phyloP scores from a whole-genome alignment of 92 coral and sea anemone species.

The Muricea muricata region DNA sequence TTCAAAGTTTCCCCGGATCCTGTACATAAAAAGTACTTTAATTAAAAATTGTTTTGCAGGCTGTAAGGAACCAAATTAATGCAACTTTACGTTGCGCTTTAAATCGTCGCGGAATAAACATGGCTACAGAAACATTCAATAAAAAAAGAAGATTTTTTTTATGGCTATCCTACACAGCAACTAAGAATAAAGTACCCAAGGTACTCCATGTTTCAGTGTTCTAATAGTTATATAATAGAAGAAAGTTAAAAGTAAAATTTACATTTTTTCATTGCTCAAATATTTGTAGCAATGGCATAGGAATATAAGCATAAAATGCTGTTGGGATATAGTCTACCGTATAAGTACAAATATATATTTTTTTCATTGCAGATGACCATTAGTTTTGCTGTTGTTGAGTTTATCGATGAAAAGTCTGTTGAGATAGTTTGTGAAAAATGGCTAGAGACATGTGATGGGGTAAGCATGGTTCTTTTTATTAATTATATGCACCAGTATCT shows the following conservation, averaged over 20 bases:
- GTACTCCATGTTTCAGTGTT: neutral
- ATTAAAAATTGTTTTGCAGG: too few species aligned
- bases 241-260: too few species aligned
- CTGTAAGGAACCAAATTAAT: too few species aligned
- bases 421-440: neutral
- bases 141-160: neutral
- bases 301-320: too few species aligned
- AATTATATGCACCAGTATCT: neutral
- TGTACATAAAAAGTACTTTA: too few species aligned
- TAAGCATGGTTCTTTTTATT: neutral
- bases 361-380: neutral
- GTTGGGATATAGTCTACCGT: too few species aligned
- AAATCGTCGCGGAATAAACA: too few species aligned
- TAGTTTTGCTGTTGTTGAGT: slow-evolving; percentile 13
- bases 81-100: too few species aligned
- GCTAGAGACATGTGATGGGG: slow-evolving; percentile 1
- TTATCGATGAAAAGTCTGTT: slow-evolving; percentile 10
- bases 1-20: too few species aligned
- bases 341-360: neutral
- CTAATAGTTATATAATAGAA: too few species aligned
- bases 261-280: too few species aligned
- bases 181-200: neutral
- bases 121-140: too few species aligned
- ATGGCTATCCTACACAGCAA: neutral
- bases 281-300: neutral